A percentile compares a stretch with the other conserved stretches of the same genome.
Evolutionary conservation across 2,797 vertebrate genomes (phyloP).

Genomic region (Scolopax rusticola): DNA sequence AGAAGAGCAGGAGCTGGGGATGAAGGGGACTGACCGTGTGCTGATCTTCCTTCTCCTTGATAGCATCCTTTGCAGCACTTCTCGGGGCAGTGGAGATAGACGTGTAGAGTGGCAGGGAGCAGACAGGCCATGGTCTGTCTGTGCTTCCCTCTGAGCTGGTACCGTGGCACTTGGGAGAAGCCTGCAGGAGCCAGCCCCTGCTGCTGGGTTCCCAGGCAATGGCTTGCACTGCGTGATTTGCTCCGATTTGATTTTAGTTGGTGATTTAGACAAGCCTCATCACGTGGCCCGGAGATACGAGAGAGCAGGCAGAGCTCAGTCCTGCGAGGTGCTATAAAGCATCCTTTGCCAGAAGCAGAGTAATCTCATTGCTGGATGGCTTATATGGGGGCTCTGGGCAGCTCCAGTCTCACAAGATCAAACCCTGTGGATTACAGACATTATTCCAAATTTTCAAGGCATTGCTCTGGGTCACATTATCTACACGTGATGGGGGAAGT

Average conservation of each 20-base stretch:
- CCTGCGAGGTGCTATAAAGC: neutral
- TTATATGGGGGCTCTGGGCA: constrained; percentile 25
- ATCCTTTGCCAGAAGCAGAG: constrained; percentile 8
- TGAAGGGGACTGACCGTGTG: neutral
- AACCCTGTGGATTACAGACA: constrained; percentile 4
- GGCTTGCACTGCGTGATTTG: neutral
- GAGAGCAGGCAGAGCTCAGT: neutral
- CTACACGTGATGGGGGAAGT: neutral
- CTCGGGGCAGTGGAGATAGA: fast-evolving
- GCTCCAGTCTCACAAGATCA: neutral
- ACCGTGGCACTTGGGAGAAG: fast-evolving
- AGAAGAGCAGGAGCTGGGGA: neutral
- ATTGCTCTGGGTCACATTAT: neutral
- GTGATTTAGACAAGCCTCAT: neutral
- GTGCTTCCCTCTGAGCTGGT: fast-evolving
- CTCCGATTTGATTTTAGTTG: constrained; percentile 2
- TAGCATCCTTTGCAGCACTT: neutral
- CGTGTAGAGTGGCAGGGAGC: neutral
- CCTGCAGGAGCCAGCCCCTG: neutral
- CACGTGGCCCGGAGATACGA: neutral
- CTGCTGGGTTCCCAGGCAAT: neutral
- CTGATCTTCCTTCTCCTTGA: neutral
- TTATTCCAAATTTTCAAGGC: constrained; percentile 25
- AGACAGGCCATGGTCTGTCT: neutral
- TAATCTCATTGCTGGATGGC: neutral